These are phyloP conservation scores for Morinoia aosen DNA, from an alignment of 2,888 invertebrate species.

Conservation along the genomic window DNA sequence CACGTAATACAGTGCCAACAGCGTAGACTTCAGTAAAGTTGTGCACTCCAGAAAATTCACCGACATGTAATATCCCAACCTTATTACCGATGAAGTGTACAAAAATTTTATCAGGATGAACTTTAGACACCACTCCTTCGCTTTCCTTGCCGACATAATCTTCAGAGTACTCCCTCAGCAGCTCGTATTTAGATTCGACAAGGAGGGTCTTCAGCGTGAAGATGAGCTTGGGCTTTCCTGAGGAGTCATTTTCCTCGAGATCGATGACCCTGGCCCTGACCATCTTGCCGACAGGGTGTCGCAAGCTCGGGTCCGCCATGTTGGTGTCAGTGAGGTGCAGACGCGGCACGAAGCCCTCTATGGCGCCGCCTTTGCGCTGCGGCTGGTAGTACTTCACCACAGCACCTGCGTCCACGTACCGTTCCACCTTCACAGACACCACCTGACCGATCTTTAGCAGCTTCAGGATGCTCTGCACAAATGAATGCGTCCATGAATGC, in stretches of 20 bases:
- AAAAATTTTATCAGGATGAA: constrained; percentile 20
- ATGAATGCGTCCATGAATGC: not conserved
- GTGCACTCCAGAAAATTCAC: not conserved
- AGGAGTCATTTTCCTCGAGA: not conserved
- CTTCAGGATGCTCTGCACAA: not conserved
- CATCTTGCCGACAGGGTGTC: constrained; percentile 28
- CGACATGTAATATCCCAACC: not conserved
- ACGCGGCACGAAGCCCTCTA: constrained; percentile 40
- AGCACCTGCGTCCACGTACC: not conserved
- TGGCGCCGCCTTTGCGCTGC: not conserved
- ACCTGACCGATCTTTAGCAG: not conserved
- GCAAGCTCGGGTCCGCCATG: not conserved
- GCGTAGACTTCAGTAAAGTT: not conserved
- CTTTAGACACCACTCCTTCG: constrained; percentile 3
- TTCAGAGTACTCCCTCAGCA: not conserved
- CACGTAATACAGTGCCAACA: not conserved
- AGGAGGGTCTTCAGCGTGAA: not conserved
- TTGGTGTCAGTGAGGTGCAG: constrained; percentile 44
- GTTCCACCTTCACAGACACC: not conserved
- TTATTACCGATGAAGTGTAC: not conserved
- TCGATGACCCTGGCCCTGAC: constrained; percentile 22
- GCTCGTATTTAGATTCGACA: not conserved
- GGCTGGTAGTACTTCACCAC: not conserved
- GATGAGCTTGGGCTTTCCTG: not conserved
- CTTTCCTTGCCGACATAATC: not conserved